Base-by-base conservation (phyloP, 2,113 vertebrate species). In the Ptilorrhoa leucosticta region DNA sequence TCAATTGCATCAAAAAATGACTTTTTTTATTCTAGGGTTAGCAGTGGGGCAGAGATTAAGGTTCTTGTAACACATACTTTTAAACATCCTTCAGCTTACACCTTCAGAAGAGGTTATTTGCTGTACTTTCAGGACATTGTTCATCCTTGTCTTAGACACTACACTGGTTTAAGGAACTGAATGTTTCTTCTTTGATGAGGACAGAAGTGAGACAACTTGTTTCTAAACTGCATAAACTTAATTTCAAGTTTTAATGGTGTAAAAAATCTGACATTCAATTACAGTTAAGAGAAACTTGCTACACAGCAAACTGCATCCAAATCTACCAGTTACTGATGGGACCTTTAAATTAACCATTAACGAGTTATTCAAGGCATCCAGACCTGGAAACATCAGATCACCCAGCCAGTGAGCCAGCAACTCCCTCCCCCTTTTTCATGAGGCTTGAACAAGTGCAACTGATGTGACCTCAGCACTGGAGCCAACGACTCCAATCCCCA, bases 191-290 rank as follows among this genome's bases (percentile, higher is more conserved):
- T 94, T 97, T 15, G 68, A 91, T 80, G 92, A 97, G 94, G 87
- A 97, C 89, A 92, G 93, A 97, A 95, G 40, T 5, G 57, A 98
- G 81, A 95, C 91, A 93, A 96, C 87, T 95, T 93, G 71, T 93
- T 95, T 96, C 97, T 97, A 97, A 97, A 97, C 95, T 95, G 94
- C 90, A 93, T 92, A 87, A 92, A 93, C 91, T 92, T 87, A 95
- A 96, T 93, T 96, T 97, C 95, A 91, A 96, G 93, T 97, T 97
- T 96, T 96, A 97, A 96, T 91, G 92, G 91, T 97, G 89, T 97
- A 95, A 97, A 97, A 97, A 97, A 94, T 87, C 80, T 95, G 96
- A 97, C 93, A 95, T 97, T 97, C 82, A 65, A 30, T 96, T 97
- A 97, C 96, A 97, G 81, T 91, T 94, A 93, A 93, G 92, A 97